Base-by-base conservation (phyloP, 1,140 invertebrate species). In the Listronotus bonariensis region DNA sequence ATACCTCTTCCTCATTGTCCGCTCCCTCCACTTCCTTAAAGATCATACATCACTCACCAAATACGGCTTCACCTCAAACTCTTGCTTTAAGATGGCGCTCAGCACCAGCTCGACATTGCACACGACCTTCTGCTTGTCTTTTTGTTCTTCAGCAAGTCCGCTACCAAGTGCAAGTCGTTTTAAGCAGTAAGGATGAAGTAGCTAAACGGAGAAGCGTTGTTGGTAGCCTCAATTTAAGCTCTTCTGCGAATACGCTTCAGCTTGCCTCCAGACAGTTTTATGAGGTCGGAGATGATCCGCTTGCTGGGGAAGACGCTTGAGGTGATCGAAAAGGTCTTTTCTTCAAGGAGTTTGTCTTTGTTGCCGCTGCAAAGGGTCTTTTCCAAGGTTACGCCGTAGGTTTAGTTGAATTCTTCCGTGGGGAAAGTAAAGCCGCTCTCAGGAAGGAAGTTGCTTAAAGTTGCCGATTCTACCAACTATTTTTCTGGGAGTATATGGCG, bases 241-340 rank as follows among this genome's bases (percentile, higher is more conserved):
- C 88, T 87, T 48, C 88, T 83, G 51, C 91, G 85, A 49, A 88
- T 89, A 69, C 88, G 88, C 59, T 95, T 90, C 26, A 96, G 88
- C 34, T 83, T 86, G 1, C 95, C 96, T 6, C 95, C 94, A 34
- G 92, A 93, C 67, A 87, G 85, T 74, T 93, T 88, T 41, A 96
- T 91, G 76, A 96, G 90, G 70, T 91, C 87, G 0, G 85, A 84
- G n/a, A 96, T 80, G 7, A 87, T 82, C 0, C 82, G 80, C 7
- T 85, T 84, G 6, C 86, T 84, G 0, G 95, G 94, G 62, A 89
- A 84, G 8, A 96, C 91, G 71, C 92, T 89, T 0, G 94, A 94
- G 1, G 95, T 97, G 0, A 97, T 84, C 80, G 89, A 96, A 80
- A 97, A 96, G 11, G 85, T 89, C 74, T 90, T 86, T 11, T 88